Base-by-base conservation (phyloP, 1,140 invertebrate genomes). In the Papilio helenus region DNA sequence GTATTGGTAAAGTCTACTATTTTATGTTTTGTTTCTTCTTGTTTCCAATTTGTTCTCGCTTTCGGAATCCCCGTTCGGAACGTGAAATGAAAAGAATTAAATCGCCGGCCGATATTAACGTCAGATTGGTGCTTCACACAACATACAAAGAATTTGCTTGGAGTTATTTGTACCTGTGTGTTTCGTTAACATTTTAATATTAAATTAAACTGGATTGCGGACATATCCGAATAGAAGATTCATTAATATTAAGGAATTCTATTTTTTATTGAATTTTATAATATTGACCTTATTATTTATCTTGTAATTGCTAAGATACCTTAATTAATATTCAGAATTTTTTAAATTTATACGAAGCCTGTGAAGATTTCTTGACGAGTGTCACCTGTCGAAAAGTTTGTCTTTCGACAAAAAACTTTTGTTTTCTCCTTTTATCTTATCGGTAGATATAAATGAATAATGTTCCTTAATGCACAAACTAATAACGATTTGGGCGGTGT, bases 21-120 rank as follows among this genome's bases (percentile, higher is more conserved):
- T 77, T 77, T 61, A 61, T 77, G 76, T 77, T 77, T 77, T 77
- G 55, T 77, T 77, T 65, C 76, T 77, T 65, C 76, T 34, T 77
- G 76, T 77, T 77, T 77, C 76, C 76, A 77, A 77, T 61, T 77
- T 61, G 76, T 61, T 77, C 34, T n/a, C 76, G 76, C 55, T 77
- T 65, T 77, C 76, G 76, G 23, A 77, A 61, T 77, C 39, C 26
- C 65, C 55, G 51, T 65, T 77, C 29, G 16, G 29, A 44, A 42
- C 51, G 55, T 23, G 55, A 65, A 77, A 77, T 77, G 51, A 77
- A 77, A 77, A 65, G 76, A 65, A 77, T 77, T 77, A 42, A 77
- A 77, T 77, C 55, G 51, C 76, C 10, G 34, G n/a, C 55, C 46
- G 20, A 61, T 34, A 77, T 44, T 77, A 77, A 77, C 18, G 49